Evolutionary conservation across 2,113 vertebrate genomes (phyloP).

Genomic region (Glaucidium brasilianum): DNA sequence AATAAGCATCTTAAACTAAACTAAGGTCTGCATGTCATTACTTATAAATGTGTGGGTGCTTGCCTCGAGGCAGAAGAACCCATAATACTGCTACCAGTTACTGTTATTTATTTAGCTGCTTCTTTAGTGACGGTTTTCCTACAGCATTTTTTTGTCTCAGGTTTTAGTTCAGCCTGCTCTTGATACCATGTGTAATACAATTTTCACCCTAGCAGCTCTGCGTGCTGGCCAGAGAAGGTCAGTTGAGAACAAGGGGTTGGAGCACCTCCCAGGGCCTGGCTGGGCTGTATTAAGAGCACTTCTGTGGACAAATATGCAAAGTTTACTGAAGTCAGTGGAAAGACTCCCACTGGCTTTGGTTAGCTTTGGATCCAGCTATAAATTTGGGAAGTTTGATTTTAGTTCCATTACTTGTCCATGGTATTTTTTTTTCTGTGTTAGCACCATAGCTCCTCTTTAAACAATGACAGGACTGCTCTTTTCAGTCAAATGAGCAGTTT

Average conservation of each 20-base stretch:
- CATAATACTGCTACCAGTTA: background rate
- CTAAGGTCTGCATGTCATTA: background rate
- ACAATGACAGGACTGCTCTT: background rate
- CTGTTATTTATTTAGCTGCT: background rate
- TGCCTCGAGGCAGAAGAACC: background rate
- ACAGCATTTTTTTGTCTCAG: background rate
- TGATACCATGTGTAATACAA: background rate
- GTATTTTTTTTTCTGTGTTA: background rate
- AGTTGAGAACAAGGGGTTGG: background rate
- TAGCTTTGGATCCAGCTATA: background rate
- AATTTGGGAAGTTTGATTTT: background rate
- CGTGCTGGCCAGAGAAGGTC: background rate
- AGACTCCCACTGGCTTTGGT: background rate
- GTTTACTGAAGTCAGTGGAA: conserved; percentile 6
- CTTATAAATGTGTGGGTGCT: background rate
- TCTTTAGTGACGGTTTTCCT: background rate
- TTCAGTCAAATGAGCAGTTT: background rate
- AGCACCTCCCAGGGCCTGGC: background rate
- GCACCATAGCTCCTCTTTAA: background rate
- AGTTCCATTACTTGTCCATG: background rate
- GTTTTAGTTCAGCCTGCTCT: background rate
- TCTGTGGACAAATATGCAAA: background rate
- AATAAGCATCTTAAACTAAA: conserved; percentile 8
- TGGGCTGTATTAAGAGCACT: background rate
- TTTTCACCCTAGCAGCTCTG: background rate